Base-by-base conservation (phyloP, 2,888 invertebrate species). In the Volucella zonaria region DNA sequence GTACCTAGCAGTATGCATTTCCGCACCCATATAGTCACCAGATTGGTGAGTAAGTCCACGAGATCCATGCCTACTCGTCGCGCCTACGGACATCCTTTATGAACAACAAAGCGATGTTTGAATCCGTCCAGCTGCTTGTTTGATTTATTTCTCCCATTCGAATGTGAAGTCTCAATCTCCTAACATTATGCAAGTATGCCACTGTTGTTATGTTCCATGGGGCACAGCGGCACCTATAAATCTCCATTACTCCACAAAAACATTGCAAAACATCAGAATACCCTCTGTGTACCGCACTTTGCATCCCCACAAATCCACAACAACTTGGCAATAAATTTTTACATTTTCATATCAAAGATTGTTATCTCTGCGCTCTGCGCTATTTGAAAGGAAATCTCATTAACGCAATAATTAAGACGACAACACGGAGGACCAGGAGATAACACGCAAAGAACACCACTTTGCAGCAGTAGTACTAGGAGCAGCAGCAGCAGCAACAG, bases 331-430 rank as follows among this genome's bases (percentile, higher is more conserved):
- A 82, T 82, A 82, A 78, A 82, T 82, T 79, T 79, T 58, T 74
- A 82, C 79, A 82, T 68, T 82, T 82, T 82, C 78, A 82, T 82
- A 82, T 82, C 82, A 64, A 68, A 78, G 82, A 82, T 82, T 64
- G 67, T 79, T 82, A 82, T 82, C 82, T 64, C 51, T 31, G 31
- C 31, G 31, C 31, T 56, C 67, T 62, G 64, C 62, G 67, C 78
- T 79, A 82, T 79, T 82, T 87, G 89, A 90, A 89, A 88, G 87
- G 89, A 90, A 90, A 89, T 90, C 89, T 89, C 90, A 89, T 89
- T 89, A 89, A 89, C 90, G 89, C 90, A 90, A 90, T 90, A 89
- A 89, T 89, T 89, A 89, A 89, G 89, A 90, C 89, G 89, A 89
- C 89, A 89, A 89, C 89, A 90, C 90, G 89, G 89, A 89, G 89